These are phyloP conservation scores for Strix uralensis DNA, from an alignment of 2,113 vertebrate genomes.

Conservation along the genomic window DNA sequence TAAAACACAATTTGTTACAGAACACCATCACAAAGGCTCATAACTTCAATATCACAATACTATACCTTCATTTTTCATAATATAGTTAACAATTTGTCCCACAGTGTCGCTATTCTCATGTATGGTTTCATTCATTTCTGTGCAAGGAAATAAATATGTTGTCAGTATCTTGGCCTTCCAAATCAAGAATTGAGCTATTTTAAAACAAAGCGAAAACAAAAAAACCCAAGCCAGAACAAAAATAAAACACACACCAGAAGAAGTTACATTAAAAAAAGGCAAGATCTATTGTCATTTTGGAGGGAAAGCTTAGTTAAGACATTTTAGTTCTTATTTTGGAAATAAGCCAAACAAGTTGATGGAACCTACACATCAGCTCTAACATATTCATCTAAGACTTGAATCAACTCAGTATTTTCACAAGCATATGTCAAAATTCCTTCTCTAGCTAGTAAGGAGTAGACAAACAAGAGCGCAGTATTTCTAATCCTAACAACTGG, in stretches of 20 bases:
- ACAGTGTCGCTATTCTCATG: conserved; percentile 91
- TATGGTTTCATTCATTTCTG: conserved; percentile 88
- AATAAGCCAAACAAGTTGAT: neutral
- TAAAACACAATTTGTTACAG: neutral
- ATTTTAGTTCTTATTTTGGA: neutral
- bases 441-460: neutral
- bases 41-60: neutral
- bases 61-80: conserved; percentile 98
- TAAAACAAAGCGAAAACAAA: neutral
- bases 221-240: neutral
- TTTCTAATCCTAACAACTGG: neutral
- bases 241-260: neutral
- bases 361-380: neutral
- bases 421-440: neutral
- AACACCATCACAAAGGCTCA: neutral
- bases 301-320: neutral
- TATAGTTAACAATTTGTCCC: conserved; percentile 90
- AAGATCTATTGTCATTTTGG: neutral
- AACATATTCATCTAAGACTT: neutral
- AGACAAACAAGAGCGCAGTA: neutral
- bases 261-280: neutral
- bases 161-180: neutral
- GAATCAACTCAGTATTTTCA: neutral
- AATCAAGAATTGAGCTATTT: neutral
- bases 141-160: conserved; percentile 3